phyloP scores from a whole-genome alignment of 2,797 vertebrate species.

The Tauraco hartlaubi region DNA sequence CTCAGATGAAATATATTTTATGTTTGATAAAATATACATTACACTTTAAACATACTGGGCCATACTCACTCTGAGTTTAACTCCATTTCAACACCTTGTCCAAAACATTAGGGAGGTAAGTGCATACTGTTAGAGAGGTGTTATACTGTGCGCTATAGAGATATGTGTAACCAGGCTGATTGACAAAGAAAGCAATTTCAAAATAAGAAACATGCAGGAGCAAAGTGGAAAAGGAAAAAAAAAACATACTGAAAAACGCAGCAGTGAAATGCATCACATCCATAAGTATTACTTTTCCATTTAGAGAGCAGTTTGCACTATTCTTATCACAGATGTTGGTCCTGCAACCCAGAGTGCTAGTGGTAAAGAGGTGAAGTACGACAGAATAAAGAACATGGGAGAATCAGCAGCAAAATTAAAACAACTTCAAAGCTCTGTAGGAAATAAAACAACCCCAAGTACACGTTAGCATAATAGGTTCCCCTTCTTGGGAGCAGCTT shows the following conservation, averaged over 20 bases:
- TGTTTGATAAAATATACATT: not conserved
- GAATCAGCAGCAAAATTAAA: not conserved
- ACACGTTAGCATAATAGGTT: not conserved
- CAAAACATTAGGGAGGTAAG: not conserved
- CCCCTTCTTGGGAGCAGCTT: not conserved
- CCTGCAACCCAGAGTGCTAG: not conserved
- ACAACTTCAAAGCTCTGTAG: not conserved
- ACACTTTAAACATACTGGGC: not conserved
- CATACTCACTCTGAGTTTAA: not conserved
- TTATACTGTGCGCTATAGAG: not conserved
- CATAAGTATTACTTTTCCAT: not conserved
- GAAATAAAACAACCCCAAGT: not conserved
- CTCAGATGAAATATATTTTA: no score
- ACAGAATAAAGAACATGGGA: not conserved
- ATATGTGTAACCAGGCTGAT: not conserved
- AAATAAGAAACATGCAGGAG: not conserved
- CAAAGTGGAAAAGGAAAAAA: not conserved
- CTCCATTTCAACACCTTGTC: not conserved
- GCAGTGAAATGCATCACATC: not conserved
- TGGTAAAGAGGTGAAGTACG: not conserved
- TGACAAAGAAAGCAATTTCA: not conserved
- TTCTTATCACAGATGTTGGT: not conserved
- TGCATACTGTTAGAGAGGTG: not conserved
- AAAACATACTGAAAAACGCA: not conserved
- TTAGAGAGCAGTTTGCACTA: not conserved